phyloP scores from a whole-genome alignment of 2,888 invertebrate species.

The Aspidiotus rigidus region DNA sequence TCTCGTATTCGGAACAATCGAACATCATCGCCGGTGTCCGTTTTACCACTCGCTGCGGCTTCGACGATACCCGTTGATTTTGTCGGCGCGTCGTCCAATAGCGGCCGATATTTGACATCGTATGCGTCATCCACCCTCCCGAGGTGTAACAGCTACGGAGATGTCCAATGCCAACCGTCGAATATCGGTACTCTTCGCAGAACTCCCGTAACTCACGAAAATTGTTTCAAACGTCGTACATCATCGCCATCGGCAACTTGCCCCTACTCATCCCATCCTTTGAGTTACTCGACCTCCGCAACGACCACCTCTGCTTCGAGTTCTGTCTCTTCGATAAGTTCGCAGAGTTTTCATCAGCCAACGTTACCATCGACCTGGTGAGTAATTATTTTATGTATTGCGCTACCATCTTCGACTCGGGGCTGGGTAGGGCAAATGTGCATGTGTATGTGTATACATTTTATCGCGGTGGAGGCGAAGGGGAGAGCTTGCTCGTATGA shows the following conservation, averaged over 20 bases:
- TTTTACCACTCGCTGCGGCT: slow-evolving; percentile 16
- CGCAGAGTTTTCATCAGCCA: slow-evolving; percentile 8
- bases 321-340: slow-evolving; percentile 9
- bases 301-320: slow-evolving; percentile 6
- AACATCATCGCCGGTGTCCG: slow-evolving; percentile 25
- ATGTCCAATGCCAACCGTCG: slow-evolving; percentile 24
- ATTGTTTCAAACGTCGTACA: slow-evolving; percentile 17
- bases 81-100: slow-evolving; percentile 4
- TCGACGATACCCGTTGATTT: slow-evolving; percentile 16
- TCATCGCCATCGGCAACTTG: slow-evolving; percentile 19
- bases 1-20: slow-evolving; percentile 18
- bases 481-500: no score
- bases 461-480: no score
- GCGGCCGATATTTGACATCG: slow-evolving; percentile 23
- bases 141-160: slow-evolving; percentile 31
- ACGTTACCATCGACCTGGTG: slow-evolving; percentile 4
- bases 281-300: slow-evolving; percentile 4
- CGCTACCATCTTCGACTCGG: no score
- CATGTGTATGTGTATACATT: no score
- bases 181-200: slow-evolving; percentile 14
- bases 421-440: no score
- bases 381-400: neutral
- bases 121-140: slow-evolving; percentile 21
- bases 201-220: slow-evolving; percentile 6
- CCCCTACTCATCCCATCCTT: slow-evolving; percentile 7